Evolutionary conservation across 23 tunicate species (phyloP).

Genomic region (Trididemnum clinides): DNA sequence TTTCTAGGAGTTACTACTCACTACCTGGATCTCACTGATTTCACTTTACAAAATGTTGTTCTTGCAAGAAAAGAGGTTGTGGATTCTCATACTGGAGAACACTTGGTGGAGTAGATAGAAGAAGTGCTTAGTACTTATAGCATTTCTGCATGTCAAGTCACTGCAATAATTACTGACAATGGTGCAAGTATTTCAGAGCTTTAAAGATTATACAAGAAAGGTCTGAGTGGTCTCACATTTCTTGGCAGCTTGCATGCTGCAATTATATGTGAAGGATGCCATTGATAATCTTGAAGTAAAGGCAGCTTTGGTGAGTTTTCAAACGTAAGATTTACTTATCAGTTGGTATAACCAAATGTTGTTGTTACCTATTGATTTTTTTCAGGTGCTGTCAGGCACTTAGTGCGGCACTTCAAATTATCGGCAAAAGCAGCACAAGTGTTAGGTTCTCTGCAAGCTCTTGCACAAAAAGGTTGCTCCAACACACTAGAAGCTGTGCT

Average conservation of each 20-base stretch:
- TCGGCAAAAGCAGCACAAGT: conserved; percentile 7
- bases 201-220: neutral
- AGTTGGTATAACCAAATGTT: too few relatives aligned
- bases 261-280: neutral
- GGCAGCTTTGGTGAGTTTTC: too few relatives aligned
- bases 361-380: neutral
- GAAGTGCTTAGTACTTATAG: neutral
- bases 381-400: conserved; percentile 6
- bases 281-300: neutral
- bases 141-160: neutral
- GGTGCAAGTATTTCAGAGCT: neutral
- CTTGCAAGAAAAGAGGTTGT: conserved; percentile 2
- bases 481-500: neutral
- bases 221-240: neutral
- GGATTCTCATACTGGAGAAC: conserved; percentile 5
- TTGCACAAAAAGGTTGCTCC: neutral
- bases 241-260: neutral
- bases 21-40: neutral
- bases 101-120: neutral
- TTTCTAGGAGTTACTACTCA: conserved; percentile 9
- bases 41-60: neutral
- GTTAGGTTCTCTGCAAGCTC: too few relatives aligned
- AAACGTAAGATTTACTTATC: too few relatives aligned
- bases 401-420: neutral
- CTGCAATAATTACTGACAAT: neutral